Evolutionary conservation across 2,113 vertebrate species (phyloP), one percentile per base, ranked within the genome.

Genomic region (Mesembrinibis cayennensis): DNA sequence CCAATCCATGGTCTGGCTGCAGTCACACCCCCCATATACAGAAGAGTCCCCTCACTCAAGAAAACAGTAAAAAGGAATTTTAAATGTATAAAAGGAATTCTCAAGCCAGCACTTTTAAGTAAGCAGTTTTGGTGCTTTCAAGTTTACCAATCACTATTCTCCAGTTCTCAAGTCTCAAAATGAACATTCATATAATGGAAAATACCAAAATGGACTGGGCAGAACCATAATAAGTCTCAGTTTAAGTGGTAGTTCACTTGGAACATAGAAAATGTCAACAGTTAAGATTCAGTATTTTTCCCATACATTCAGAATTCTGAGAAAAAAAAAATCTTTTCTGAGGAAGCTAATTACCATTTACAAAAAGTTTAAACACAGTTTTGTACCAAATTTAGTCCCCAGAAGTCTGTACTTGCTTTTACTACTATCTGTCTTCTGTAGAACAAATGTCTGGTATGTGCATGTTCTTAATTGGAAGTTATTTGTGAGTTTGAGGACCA

Each of bases 391-490:
- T 81, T 77, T 63, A 27, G 30, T 40, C 13, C 9, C 8, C 16
- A 40, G 27, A 92, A 71, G 5, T 19, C 30, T 73, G 17, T 73
- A 56, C 22, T 63, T 87, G 16, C 5, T 63, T 72, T 93, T 80
- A 53, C 14, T 66, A 5, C 8, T 55, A 19, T 18, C 0, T 2
- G 7, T 49, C 56, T 59, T 82, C 36, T 79, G 23, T 23, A 50
- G 38, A 88, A 74, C 14, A 93, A 71, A 71, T 49, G 3, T 1
- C 15, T 85, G 7, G 3, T 53, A 36, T 29, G 5, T 30, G 10
- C 15, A 13, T 7, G 2, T 42, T 79, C 27, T 78, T 58, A 23
- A 14, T 0, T 49, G 42, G 9, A 79, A 2, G 0, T 1, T 49
- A 10, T 49, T 62, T 36, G 5, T 49, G 18, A 67, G 10, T 82